Percentiles rank a stretch among this genome's conserved stretches.
Evolutionary conservation across 2,113 vertebrate species (phyloP).

Genomic region (Oreochromis niloticus): DNA sequence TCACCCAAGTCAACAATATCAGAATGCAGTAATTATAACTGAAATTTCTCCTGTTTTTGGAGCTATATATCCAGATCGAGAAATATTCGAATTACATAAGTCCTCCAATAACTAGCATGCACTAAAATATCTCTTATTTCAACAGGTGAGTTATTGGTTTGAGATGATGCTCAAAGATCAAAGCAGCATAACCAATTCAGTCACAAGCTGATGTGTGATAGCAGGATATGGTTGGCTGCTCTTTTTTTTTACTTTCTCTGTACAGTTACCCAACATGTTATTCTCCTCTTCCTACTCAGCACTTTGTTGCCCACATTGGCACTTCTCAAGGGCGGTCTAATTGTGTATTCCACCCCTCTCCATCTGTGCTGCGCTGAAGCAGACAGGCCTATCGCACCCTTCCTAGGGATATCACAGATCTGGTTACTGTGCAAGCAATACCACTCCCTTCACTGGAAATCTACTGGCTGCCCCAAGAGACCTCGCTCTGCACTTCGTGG

Average conservation of each 20-base stretch:
- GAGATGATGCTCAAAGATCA: not conserved
- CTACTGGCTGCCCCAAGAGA: not conserved
- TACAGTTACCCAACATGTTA: not conserved
- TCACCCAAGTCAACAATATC: not conserved
- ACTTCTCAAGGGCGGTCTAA: conserved; percentile 25
- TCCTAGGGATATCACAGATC: conserved; percentile 37
- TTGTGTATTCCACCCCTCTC: conserved; percentile 30
- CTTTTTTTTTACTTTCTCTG: not conserved
- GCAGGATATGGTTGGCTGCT: not conserved
- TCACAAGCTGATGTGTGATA: not conserved
- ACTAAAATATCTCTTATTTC: not conserved
- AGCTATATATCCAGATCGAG: not conserved
- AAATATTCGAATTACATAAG: not conserved
- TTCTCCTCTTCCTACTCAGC: conserved; percentile 17
- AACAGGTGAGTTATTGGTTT: not conserved
- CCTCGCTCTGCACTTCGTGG: not conserved
- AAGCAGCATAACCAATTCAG: not conserved
- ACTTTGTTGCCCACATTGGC: conserved; percentile 16
- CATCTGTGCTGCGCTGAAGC: conserved; percentile 36
- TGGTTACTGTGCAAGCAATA: conserved; percentile 42
- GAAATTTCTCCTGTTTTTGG: not conserved
- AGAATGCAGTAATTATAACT: not conserved
- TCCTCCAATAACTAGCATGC: not conserved
- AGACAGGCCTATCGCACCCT: not conserved
- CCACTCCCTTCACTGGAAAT: conserved; percentile 22